Base-by-base conservation (phyloP, 1,140 invertebrate species). In the Euschistus heros region DNA sequence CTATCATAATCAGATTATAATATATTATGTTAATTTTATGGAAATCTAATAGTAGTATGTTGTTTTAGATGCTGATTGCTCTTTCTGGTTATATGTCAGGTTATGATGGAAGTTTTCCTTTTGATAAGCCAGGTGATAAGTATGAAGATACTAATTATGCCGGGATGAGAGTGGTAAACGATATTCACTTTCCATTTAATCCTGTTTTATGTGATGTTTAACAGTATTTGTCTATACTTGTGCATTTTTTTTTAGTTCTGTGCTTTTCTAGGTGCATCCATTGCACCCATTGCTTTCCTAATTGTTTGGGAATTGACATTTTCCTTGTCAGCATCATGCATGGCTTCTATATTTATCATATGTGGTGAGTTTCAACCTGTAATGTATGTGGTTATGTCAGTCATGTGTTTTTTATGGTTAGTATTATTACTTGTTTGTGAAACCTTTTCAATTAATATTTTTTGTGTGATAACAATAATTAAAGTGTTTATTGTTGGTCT, bases 101-200 rank as follows among this genome's bases (percentile, higher is more conserved):
- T 3, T 98, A 97, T 75, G 87, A 98, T 84, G 95, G 93, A n/a
- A 92, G 78, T 66, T 97, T 95, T 84, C 81, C 91, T 0, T 98
- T 97, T 80, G 89, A 94, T 70, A 97, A 97, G 77, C 95, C 94
- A 8, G 94, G 94, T 10, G 93, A 97, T 76, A 92, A 92, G 73
- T 97, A 92, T 78, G 86, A 88, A 63, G 86, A 89, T 67, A 86
- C 88, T 0, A 84, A 84, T 66, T 97, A 96, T 76, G 76, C 94
- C 69, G 94, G 94, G 70, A 98, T 98, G 94, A 84, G 95, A 82
- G 78, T 95, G 70, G 92, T 95, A 80, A 86, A 18, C 55, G 33
- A 20, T 64, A 22, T 50, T 57, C 27, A 52, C 50, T 30, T 33
- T 46, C 24, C 22, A 67, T 18, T 65, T 54, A 17, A 63, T 64